Evolutionary conservation across 2,888 invertebrate genomes (phyloP).

Genomic region (Lamellibrachia columna): DNA sequence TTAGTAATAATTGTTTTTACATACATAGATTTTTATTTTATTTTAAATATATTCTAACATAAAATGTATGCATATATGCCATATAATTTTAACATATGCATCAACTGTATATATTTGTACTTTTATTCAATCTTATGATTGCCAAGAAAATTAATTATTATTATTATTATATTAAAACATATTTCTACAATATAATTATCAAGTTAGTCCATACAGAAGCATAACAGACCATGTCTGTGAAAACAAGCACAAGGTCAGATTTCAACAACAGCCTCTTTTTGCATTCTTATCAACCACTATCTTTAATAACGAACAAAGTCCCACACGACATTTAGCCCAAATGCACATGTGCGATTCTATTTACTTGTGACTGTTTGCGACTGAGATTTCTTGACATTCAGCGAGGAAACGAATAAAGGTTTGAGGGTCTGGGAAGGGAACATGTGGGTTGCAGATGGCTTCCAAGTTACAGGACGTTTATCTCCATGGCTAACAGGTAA

Average conservation of each 20-base stretch:
- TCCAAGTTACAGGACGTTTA: not conserved
- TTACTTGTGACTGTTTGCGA: not conserved
- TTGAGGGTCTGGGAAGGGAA: not conserved
- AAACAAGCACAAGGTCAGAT: not conserved
- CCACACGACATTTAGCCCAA: not conserved
- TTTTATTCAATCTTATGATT: too few relatives aligned
- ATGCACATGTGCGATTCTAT: not conserved
- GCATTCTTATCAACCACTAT: not conserved
- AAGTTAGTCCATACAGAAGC: not conserved
- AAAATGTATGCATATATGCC: too few relatives aligned
- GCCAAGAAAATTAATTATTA: too few relatives aligned
- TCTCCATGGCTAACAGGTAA: not conserved
- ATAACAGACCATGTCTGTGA: not conserved
- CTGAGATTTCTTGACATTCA: not conserved
- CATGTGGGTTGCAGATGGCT: not conserved
- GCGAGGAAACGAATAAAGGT: not conserved
- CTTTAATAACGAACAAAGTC: slow-evolving; percentile 10
- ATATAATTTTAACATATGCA: too few relatives aligned
- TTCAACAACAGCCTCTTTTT: not conserved
- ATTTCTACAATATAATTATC: not conserved
- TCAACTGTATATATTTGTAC: too few relatives aligned
- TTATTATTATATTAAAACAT: not conserved
- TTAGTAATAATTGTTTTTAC: too few relatives aligned
- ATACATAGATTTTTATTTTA: too few relatives aligned
- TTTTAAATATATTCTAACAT: too few relatives aligned